Conservation (phyloP, 2,113 vertebrate species). For the Capreolus pygargus region DNA sequence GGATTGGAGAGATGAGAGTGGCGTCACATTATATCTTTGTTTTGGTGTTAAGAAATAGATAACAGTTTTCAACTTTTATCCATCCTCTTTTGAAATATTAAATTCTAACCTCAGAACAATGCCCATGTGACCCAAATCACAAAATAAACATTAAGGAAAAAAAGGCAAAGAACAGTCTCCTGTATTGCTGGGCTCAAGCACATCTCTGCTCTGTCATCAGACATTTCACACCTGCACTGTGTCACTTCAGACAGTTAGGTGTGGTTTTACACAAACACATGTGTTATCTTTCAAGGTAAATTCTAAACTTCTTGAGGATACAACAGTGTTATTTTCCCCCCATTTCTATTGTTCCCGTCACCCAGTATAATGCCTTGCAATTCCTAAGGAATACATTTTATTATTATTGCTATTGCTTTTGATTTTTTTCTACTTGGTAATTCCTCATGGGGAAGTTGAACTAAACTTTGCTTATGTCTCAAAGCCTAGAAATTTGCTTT, state of each 20-base stretch:
- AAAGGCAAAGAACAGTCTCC: not conserved
- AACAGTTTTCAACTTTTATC: not conserved
- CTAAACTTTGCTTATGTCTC: not conserved
- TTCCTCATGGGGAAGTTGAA: not conserved
- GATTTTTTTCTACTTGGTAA: not conserved
- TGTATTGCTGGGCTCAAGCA: not conserved
- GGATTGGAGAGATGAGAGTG: not conserved
- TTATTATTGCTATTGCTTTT: not conserved
- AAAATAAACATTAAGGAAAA: not conserved
- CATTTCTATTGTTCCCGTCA: not conserved
- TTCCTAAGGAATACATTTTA: not conserved
- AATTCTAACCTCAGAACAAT: not conserved
- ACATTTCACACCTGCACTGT: not conserved
- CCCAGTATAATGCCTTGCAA: not conserved
- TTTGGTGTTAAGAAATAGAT: slow-evolving; percentile 15
- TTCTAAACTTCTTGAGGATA: not conserved
- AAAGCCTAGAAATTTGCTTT: not conserved
- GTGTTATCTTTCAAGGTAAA: not conserved
- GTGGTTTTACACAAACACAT: not conserved
- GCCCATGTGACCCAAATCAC: not conserved
- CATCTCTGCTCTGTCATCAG: not conserved
- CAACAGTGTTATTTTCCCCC: not conserved
- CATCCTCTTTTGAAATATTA: not conserved
- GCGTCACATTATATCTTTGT: not conserved
- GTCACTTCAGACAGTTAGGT: not conserved